phyloP scores from a whole-genome alignment of 2,113 vertebrate species.

The Dinomys branickii region DNA sequence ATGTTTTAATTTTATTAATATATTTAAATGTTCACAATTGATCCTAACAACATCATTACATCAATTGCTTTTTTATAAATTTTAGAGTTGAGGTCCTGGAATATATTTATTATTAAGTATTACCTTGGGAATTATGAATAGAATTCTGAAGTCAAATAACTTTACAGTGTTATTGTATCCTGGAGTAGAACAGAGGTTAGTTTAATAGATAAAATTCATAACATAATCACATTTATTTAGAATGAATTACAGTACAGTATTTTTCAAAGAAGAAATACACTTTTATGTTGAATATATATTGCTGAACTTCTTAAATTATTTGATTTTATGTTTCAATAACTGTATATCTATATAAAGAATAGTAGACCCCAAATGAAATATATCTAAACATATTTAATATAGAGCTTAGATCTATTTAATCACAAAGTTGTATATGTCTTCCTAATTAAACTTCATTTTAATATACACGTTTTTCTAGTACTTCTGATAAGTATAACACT shows the following conservation, averaged over 20 bases:
- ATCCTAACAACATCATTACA: background rate
- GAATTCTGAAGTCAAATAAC: constrained; percentile 32
- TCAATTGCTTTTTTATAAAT: background rate
- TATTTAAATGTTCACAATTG: background rate
- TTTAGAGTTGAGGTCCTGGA: background rate
- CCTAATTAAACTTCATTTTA: background rate
- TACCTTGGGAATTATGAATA: background rate
- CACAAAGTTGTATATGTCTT: background rate
- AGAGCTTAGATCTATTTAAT: constrained; percentile 28
- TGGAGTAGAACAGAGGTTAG: background rate
- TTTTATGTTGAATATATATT: background rate
- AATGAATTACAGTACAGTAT: constrained; percentile 10
- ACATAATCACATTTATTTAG: background rate
- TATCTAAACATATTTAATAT: constrained; percentile 28
- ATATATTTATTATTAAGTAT: background rate
- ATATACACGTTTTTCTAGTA: background rate
- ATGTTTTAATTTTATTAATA: constrained; percentile 30
- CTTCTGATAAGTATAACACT: background rate
- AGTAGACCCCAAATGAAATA: background rate
- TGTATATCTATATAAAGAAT: background rate
- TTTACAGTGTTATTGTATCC: background rate
- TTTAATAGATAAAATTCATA: background rate
- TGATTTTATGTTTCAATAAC: constrained; percentile 27
- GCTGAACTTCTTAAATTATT: background rate
- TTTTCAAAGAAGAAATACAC: constrained; percentile 11